Percentiles rank a stretch among this genome's conserved stretches.
These are phyloP conservation scores for Paracanthobrama guichenoti DNA, from an alignment of 2,113 vertebrate species.

Conservation along the genomic window DNA sequence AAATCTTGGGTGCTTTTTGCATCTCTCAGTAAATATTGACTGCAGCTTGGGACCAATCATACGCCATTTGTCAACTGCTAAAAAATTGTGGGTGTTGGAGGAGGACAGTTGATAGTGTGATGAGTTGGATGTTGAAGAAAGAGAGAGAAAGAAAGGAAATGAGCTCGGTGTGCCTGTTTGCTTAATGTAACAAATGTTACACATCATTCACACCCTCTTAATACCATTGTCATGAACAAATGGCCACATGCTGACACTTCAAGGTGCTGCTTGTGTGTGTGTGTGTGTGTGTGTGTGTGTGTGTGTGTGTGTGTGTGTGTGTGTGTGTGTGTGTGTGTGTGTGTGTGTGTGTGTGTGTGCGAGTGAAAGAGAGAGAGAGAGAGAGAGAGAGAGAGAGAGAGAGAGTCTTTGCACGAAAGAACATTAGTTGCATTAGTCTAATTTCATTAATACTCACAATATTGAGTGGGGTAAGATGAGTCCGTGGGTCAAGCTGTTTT, in stretches of 20 bases:
- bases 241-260: constrained; percentile 61
- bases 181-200: constrained; percentile 70
- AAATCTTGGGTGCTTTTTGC: constrained; percentile 14
- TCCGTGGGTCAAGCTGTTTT: background rate
- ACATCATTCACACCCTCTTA: constrained; percentile 70
- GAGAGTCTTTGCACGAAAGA: constrained; percentile 28
- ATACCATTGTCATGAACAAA: constrained; percentile 70
- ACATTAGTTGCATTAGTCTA: background rate
- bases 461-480: background rate
- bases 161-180: constrained; percentile 58
- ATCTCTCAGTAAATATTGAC: constrained; percentile 27
- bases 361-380: background rate
- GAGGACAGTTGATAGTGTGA: constrained; percentile 25
- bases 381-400: background rate
- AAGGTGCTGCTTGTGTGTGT: constrained; percentile 48
- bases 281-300: constrained; percentile 37
- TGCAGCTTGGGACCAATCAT: constrained; percentile 3
- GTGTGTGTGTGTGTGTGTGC: too few species aligned
- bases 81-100: constrained; percentile 21
- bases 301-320: constrained; percentile 23
- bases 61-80: constrained; percentile 45
- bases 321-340: too few species aligned
- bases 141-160: constrained; percentile 33
- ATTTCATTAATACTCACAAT: background rate
- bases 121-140: constrained; percentile 24